Evolutionary conservation across 1,140 invertebrate species (phyloP).

Genomic region (Philopotamus ludificatus): DNA sequence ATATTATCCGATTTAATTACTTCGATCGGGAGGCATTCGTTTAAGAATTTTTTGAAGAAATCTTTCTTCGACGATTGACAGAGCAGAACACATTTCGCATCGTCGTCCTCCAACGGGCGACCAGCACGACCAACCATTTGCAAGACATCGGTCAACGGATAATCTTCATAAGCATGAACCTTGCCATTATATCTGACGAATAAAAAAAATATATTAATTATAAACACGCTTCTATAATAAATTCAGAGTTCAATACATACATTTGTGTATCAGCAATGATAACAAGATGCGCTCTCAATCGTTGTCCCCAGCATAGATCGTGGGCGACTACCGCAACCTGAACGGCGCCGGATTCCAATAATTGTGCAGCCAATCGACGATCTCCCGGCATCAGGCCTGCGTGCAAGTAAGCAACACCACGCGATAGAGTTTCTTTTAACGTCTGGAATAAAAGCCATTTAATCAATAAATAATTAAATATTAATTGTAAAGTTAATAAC

Average conservation of each 20-base stretch:
- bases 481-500: not conserved
- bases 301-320: constrained; percentile 90
- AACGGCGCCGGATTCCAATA: constrained; percentile 91
- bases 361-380: constrained; percentile 84
- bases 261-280: constrained; percentile 97
- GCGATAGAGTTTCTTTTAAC: constrained; percentile 79
- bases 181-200: constrained; percentile 89
- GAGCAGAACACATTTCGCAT: constrained; percentile 94
- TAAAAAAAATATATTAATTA: constrained; percentile 37
- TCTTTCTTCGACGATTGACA: constrained; percentile 98
- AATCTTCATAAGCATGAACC: constrained; percentile 91
- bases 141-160: constrained; percentile 94
- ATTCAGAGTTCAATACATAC: constrained; percentile 43
- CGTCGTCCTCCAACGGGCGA: constrained; percentile 85
- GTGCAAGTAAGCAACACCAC: constrained; percentile 97
- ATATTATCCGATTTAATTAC: constrained; percentile 46
- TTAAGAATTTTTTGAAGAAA: constrained; percentile 98
- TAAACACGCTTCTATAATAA: not conserved
- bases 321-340: constrained; percentile 90
- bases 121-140: constrained; percentile 96
- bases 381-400: constrained; percentile 87
- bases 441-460: constrained; percentile 56
- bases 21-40: constrained; percentile 97
- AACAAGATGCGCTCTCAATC: constrained; percentile 86
- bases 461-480: constrained; percentile 25